phyloP scores from a whole-genome alignment of 1,140 invertebrate species.

The Drosophila lacteicornis region DNA sequence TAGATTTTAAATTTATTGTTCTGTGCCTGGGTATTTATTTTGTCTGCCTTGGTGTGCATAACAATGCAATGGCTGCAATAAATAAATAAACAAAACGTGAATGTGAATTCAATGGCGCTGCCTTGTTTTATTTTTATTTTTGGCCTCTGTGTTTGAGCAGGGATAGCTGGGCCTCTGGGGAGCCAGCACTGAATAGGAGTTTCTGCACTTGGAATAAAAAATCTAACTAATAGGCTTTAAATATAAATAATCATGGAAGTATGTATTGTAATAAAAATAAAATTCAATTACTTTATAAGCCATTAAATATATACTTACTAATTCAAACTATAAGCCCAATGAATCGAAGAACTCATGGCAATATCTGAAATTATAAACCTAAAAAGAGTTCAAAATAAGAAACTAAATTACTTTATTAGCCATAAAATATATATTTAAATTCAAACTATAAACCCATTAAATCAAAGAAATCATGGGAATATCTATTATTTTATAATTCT shows the following conservation, averaged over 20 bases:
- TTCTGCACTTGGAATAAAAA: slow-evolving; percentile 9
- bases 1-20: slow-evolving; percentile 84
- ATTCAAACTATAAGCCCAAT: too few relatives aligned
- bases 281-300: too few relatives aligned
- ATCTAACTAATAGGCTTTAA: neutral
- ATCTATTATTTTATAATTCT: too few relatives aligned
- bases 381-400: too few relatives aligned
- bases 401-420: too few relatives aligned
- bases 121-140: slow-evolving; percentile 1
- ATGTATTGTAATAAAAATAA: too few relatives aligned
- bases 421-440: too few relatives aligned
- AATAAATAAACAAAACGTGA: slow-evolving; percentile 79
- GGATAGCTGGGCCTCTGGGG: slow-evolving; percentile 30
- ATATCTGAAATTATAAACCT: too few relatives aligned
- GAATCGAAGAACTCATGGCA: too few relatives aligned
- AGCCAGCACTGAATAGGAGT: neutral
- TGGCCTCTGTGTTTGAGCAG: neutral
- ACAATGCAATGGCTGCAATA: slow-evolving; percentile 78
- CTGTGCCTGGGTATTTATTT: slow-evolving; percentile 58
- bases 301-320: too few relatives aligned
- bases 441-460: too few relatives aligned
- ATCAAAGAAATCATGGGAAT: too few relatives aligned
- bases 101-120: slow-evolving; percentile 65
- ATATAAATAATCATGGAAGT: neutral
- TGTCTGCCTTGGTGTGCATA: slow-evolving; percentile 75